Evolutionary conservation across 1,140 invertebrate species (phyloP).

Genomic region (Tyrophagus putrescentiae): DNA sequence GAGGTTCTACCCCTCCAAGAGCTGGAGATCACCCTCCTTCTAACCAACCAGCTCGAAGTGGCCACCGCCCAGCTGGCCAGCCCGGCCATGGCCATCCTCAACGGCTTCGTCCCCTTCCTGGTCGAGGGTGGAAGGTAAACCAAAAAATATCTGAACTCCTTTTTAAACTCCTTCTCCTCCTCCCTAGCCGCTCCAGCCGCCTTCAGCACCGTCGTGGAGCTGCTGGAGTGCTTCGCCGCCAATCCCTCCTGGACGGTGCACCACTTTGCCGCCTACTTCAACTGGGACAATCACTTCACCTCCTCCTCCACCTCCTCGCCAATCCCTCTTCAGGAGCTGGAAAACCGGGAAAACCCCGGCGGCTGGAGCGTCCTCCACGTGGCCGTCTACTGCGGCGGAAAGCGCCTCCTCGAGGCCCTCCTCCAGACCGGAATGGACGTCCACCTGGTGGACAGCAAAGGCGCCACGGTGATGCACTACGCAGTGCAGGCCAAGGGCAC

Average conservation of each 20-base stretch:
- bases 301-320: neutral
- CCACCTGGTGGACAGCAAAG: neutral
- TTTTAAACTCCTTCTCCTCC: no score
- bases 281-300: neutral
- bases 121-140: no score
- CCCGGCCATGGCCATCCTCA: no score
- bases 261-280: constrained; percentile 8
- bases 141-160: no score
- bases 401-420: neutral
- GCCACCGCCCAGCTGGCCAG: no score
- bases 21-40: no score
- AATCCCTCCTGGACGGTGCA: neutral
- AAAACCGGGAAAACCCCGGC: neutral
- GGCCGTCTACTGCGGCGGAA: neutral
- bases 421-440: constrained; percentile 4
- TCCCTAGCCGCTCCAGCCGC: no score
- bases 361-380: neutral
- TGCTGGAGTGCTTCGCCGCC: neutral
- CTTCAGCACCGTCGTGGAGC: neutral
- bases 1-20: no score
- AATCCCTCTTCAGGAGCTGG: neutral
- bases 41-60: no score
- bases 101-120: no score
- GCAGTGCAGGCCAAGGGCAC: neutral
- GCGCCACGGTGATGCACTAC: constrained; percentile 9